Percentiles rank a stretch among this genome's conserved stretches.
Conservation (phyloP, 2,888 invertebrate genomes). For the Pachliopta kotzebuea region DNA sequence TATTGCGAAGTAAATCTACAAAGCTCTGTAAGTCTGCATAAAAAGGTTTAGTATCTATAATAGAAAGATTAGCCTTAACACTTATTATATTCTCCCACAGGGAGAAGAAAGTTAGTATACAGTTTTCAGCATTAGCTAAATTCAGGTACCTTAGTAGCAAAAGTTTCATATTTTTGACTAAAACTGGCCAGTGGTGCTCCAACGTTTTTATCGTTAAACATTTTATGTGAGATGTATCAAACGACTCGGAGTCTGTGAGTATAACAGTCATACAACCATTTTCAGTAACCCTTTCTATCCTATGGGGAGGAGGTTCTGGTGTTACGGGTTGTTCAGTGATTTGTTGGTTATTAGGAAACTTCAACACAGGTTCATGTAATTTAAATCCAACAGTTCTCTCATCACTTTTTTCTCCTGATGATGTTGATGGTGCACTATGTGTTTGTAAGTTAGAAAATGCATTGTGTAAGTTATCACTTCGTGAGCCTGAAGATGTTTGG, state of each 20-base stretch:
- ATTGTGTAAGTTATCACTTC: constrained; percentile 61
- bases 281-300: constrained; percentile 69
- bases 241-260: constrained; percentile 89
- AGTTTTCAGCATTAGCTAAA: constrained; percentile 83
- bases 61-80: constrained; percentile 93
- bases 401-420: constrained; percentile 46
- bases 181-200: constrained; percentile 90
- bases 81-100: constrained; percentile 95
- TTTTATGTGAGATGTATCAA: constrained; percentile 92
- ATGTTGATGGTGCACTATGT: constrained; percentile 59
- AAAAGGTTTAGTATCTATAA: constrained; percentile 93
- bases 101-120: constrained; percentile 89
- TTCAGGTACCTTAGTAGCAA: constrained; percentile 80
- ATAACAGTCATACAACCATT: constrained; percentile 81
- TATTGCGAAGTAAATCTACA: constrained; percentile 85
- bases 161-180: constrained; percentile 86
- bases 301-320: constrained; percentile 56
- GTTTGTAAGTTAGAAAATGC: constrained; percentile 75
- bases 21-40: constrained; percentile 91
- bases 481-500: constrained; percentile 51
- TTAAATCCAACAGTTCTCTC: constrained; percentile 54
- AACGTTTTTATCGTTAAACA: constrained; percentile 91
- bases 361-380: constrained; percentile 68
- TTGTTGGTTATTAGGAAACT: constrained; percentile 51
- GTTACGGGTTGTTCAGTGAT: constrained; percentile 53